Conservation (phyloP, 2,113 vertebrate genomes). For the Sylvia atricapilla region DNA sequence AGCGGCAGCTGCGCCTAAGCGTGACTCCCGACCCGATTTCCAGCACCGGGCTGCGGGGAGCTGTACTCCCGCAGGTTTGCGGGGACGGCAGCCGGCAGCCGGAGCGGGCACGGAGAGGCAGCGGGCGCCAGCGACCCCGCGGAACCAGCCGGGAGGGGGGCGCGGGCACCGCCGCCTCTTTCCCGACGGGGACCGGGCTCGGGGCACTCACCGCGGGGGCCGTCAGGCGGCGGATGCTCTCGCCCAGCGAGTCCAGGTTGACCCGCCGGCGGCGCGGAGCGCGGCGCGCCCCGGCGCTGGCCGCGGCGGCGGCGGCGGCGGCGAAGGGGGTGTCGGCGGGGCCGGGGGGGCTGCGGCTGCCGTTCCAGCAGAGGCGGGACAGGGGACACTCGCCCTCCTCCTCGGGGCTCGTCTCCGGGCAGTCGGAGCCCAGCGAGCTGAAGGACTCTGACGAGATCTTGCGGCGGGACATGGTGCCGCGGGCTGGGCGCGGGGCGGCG, state of each 20-base stretch:
- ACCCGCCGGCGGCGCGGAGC: conserved; percentile 85
- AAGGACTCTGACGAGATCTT: too few relatives aligned
- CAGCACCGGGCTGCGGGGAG: not conserved
- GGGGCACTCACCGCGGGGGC: conserved; percentile 87
- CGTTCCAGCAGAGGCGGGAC: too few relatives aligned
- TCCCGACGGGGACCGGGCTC: not conserved
- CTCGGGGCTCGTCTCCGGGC: too few relatives aligned
- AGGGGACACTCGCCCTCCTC: too few relatives aligned
- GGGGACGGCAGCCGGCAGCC: not conserved
- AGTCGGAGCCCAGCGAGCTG: too few relatives aligned
- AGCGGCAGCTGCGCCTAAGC: not conserved
- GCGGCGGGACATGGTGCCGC: too few relatives aligned
- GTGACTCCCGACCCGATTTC: not conserved
- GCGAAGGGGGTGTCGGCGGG: not conserved
- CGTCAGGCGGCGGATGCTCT: conserved; percentile 90
- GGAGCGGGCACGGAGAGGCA: not conserved
- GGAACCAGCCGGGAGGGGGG: not conserved
- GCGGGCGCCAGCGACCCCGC: not conserved
- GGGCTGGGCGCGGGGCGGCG: too few relatives aligned
- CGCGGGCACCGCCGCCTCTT: not conserved
- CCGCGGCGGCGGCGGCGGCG: conserved; percentile 64
- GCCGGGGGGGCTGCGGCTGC: not conserved
- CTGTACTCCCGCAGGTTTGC: not conserved
- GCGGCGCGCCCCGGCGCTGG: conserved; percentile 71
- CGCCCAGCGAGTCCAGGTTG: conserved; percentile 93